A percentile compares a stretch with the other conserved stretches of the same genome.
These are phyloP conservation scores for Mylabris phalerata DNA, from an alignment of 1,140 invertebrate genomes.

Conservation along the genomic window DNA sequence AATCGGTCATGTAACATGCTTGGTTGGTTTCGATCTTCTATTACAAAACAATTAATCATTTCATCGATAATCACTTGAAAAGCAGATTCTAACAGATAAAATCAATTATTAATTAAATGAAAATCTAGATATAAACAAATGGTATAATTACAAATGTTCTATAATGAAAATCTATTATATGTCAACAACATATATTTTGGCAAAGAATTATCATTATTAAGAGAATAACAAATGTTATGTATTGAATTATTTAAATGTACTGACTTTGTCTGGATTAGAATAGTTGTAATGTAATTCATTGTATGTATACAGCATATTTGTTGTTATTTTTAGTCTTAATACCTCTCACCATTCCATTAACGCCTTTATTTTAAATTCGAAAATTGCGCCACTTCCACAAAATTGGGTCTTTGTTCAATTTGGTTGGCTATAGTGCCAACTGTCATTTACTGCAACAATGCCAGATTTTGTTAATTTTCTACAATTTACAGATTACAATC, in stretches of 20 bases:
- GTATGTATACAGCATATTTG: slow-evolving; percentile 37
- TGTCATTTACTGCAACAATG: too few species aligned
- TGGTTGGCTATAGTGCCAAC: too few species aligned
- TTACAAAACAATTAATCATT: background rate
- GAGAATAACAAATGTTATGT: slow-evolving; percentile 24
- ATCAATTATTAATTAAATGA: slow-evolving; percentile 14
- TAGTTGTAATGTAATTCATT: slow-evolving; percentile 35
- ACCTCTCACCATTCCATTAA: slow-evolving; percentile 12
- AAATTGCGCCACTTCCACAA: too few species aligned
- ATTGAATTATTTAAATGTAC: slow-evolving; percentile 34
- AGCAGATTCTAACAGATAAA: slow-evolving; percentile 14
- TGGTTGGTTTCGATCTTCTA: background rate
- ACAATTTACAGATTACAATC: too few species aligned
- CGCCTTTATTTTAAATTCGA: too few species aligned
- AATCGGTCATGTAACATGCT: background rate
- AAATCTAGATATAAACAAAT: background rate
- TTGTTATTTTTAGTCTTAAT: slow-evolving; percentile 32
- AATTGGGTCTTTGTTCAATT: too few species aligned
- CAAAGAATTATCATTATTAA: slow-evolving; percentile 27
- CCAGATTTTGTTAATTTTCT: too few species aligned
- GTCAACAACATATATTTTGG: slow-evolving; percentile 37
- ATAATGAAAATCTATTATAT: slow-evolving; percentile 19
- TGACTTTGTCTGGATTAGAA: slow-evolving; percentile 37
- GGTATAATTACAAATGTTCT: slow-evolving; percentile 36
- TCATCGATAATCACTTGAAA: background rate